Conservation (phyloP, 2,113 vertebrate species). For the Toxostoma redivivum region DNA sequence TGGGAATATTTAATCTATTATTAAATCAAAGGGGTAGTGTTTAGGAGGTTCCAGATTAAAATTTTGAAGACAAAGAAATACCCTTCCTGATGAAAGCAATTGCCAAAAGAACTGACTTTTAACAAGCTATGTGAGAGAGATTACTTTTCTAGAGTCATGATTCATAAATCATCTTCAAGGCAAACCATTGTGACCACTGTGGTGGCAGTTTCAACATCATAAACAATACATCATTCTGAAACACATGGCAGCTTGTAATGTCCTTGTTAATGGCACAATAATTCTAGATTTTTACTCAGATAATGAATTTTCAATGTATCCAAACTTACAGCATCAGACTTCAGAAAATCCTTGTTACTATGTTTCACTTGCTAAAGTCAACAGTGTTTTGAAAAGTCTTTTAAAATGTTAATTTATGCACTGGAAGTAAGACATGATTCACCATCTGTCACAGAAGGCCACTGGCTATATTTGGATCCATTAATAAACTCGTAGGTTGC, state of each 20-base stretch:
- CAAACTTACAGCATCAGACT: background rate
- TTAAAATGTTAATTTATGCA: conserved; percentile 48
- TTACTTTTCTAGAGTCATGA: background rate
- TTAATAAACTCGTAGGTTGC: conserved; percentile 12
- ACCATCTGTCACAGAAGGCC: conserved; percentile 44
- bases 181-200: conserved; percentile 30
- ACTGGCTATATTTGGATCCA: conserved; percentile 22
- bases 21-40: background rate
- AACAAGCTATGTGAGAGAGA: background rate
- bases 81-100: background rate
- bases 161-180: conserved; percentile 49
- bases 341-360: conserved; percentile 5
- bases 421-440: conserved; percentile 10
- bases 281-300: background rate
- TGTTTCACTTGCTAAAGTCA: conserved; percentile 9
- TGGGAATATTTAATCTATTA: background rate
- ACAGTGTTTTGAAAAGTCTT: conserved; percentile 1
- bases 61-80: background rate
- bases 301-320: background rate
- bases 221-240: conserved; percentile 40
- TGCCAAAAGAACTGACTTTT: background rate
- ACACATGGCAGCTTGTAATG: background rate
- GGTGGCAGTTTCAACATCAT: conserved; percentile 16
- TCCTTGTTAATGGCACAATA: background rate
- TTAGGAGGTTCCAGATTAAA: background rate